Evolutionary conservation across 2,888 invertebrate species (phyloP).

Genomic region (Malacosoma neustria): DNA sequence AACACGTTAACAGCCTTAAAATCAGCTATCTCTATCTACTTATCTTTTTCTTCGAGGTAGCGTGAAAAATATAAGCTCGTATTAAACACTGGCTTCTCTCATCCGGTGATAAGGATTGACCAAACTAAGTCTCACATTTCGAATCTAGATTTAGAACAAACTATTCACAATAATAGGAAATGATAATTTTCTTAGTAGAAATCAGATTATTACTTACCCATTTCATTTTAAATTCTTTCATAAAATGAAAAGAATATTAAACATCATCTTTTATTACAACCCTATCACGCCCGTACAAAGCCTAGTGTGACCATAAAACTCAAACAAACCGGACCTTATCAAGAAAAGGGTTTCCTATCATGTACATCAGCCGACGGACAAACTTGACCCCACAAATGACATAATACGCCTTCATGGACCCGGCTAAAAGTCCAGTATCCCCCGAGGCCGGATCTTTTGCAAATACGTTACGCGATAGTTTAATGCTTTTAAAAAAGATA

Average conservation of each 20-base stretch:
- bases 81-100: too few relatives aligned
- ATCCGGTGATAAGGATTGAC: too few relatives aligned
- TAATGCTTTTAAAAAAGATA: background rate
- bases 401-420: constrained; percentile 15
- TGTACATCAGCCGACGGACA: constrained; percentile 4
- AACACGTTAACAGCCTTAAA: too few relatives aligned
- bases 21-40: too few relatives aligned
- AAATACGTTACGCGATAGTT: background rate
- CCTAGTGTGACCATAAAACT: background rate
- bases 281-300: constrained; percentile 2
- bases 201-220: too few relatives aligned
- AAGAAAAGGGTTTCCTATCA: constrained; percentile 6
- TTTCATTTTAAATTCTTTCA: too few relatives aligned
- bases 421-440: constrained; percentile 6
- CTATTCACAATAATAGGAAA: too few relatives aligned
- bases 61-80: too few relatives aligned
- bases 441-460: background rate
- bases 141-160: too few relatives aligned
- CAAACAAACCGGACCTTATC: background rate
- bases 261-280: constrained; percentile 1
- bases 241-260: constrained; percentile 6
- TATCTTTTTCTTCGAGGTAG: too few relatives aligned
- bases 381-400: constrained; percentile 21
- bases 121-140: too few relatives aligned
- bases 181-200: too few relatives aligned